Evolutionary conservation across 2,113 vertebrate species (phyloP).

Genomic region (Hippoglossus stenolepis): DNA sequence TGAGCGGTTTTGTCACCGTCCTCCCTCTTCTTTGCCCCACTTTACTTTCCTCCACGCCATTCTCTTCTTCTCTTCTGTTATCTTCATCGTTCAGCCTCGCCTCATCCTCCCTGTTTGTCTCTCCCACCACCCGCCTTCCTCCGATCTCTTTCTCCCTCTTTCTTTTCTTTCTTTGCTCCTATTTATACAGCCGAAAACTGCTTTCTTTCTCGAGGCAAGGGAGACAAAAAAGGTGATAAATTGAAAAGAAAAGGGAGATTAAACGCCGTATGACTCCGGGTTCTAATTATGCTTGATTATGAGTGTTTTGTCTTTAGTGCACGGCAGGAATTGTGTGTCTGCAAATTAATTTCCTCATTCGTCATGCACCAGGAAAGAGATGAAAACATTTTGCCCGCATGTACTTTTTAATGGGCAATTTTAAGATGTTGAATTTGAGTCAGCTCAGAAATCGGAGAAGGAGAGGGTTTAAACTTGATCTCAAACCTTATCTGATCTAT

Average conservation of each 20-base stretch:
- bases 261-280: constrained; percentile 47
- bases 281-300: constrained; percentile 59
- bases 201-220: constrained; percentile 29
- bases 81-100: constrained; percentile 22
- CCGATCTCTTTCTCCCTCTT: constrained; percentile 3
- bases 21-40: constrained; percentile 55
- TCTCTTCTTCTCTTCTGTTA: constrained; percentile 11
- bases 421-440: not conserved
- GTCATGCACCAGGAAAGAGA: constrained; percentile 31
- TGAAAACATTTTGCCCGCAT: not conserved
- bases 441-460: not conserved
- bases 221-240: constrained; percentile 31
- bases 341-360: constrained; percentile 53
- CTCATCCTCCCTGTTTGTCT: constrained; percentile 23
- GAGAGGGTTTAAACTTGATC: not conserved
- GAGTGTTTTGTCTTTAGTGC: constrained; percentile 43
- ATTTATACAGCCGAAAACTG: constrained; percentile 16
- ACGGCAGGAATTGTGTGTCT: constrained; percentile 21
- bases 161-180: constrained; percentile 9
- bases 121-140: constrained; percentile 27
- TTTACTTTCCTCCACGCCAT: constrained; percentile 42
- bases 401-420: not conserved
- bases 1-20: constrained; percentile 37
- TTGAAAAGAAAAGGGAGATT: constrained; percentile 41
- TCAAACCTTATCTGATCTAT: not conserved